Evolutionary conservation across 2,888 invertebrate genomes (phyloP).

Genomic region (Meliscaeva auricollis): DNA sequence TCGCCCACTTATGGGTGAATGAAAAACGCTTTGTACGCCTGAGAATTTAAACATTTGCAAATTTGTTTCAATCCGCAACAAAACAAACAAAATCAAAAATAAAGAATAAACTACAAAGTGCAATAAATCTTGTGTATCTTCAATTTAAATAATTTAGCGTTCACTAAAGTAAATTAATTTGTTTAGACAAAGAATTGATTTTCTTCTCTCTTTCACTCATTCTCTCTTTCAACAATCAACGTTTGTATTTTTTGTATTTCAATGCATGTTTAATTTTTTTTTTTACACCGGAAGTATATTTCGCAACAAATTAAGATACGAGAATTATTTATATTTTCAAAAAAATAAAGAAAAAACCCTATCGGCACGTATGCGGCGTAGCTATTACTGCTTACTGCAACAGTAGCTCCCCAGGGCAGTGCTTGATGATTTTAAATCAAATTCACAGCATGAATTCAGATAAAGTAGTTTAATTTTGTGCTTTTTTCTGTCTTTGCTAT

Average conservation of each 20-base stretch:
- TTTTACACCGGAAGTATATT: conserved; percentile 58
- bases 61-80: conserved; percentile 24
- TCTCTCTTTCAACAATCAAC: conserved; percentile 9
- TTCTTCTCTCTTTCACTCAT: not conserved
- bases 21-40: conserved; percentile 4
- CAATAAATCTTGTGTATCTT: conserved; percentile 44
- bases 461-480: conserved; percentile 29
- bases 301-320: conserved; percentile 58
- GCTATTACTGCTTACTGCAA: conserved; percentile 36
- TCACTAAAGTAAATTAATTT: conserved; percentile 55
- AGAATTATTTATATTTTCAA: conserved; percentile 39
- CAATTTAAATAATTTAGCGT: conserved; percentile 65
- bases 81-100: not conserved
- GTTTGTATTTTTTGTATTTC: not conserved
- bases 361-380: conserved; percentile 51
- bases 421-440: conserved; percentile 42
- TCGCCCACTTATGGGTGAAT: conserved; percentile 7
- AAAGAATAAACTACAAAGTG: conserved; percentile 6
- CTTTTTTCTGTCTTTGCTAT: conserved; percentile 5
- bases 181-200: conserved; percentile 67
- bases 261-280: not conserved
- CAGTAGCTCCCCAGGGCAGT: conserved; percentile 19
- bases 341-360: conserved; percentile 15
- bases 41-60: conserved; percentile 38
- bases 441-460: conserved; percentile 47